A percentile compares a stretch with the other conserved stretches of the same genome.
phyloP scores from a whole-genome alignment of 2,888 invertebrate species.

The Sylvicola cinctus region DNA sequence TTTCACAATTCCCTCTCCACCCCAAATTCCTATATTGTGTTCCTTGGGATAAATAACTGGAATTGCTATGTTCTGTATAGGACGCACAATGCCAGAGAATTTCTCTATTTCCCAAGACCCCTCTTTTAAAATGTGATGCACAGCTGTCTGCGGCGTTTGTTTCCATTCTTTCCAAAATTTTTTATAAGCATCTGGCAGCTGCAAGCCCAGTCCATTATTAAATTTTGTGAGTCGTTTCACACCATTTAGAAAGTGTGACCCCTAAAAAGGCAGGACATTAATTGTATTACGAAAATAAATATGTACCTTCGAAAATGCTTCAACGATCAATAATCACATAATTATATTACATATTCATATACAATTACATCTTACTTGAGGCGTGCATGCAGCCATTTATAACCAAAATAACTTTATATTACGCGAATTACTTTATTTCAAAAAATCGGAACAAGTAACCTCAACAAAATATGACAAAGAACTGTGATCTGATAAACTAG shows the following conservation, averaged over 20 bases:
- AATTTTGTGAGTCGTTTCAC: conserved; percentile 32
- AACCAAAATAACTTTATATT: no score
- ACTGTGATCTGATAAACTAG: no score
- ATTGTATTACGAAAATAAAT: no score
- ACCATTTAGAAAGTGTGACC: conserved; percentile 15
- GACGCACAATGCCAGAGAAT: conserved; percentile 46
- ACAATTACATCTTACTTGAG: no score
- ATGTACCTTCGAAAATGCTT: no score
- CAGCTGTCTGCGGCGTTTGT: conserved; percentile 35
- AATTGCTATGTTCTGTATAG: conserved; percentile 55
- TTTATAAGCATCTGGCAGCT: conserved; percentile 58
- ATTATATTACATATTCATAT: no score
- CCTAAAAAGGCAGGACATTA: no score
- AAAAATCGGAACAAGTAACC: no score
- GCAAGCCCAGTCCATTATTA: conserved; percentile 42
- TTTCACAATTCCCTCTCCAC: conserved; percentile 84
- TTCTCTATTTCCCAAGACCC: conserved; percentile 54
- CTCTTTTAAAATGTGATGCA: conserved; percentile 49
- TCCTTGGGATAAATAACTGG: conserved; percentile 61
- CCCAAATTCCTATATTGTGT: conserved; percentile 77
- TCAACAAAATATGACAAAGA: no score
- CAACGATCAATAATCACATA: no score
- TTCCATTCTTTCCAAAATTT: conserved; percentile 80
- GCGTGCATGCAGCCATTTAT: no score
- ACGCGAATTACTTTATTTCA: no score